Conservation (phyloP, 1,140 invertebrate genomes). For the Cecropterus lyciades region DNA sequence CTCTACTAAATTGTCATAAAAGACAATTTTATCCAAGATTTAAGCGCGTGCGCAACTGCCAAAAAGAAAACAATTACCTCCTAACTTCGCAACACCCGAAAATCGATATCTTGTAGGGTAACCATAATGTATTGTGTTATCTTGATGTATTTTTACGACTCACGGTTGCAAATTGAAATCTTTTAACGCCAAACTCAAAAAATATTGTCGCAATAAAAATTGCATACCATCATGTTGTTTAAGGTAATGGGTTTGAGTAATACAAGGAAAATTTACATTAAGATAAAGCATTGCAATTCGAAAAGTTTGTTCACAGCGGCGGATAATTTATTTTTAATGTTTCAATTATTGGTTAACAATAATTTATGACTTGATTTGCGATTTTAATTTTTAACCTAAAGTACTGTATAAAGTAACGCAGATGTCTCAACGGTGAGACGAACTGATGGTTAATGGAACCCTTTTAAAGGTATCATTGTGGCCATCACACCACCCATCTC, state of each 20-base stretch:
- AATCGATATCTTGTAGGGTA: conserved; percentile 53
- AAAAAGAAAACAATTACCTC: conserved; percentile 55
- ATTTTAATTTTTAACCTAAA: too few species aligned
- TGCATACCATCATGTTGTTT: too few species aligned
- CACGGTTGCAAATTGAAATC: conserved; percentile 24
- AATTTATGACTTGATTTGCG: too few species aligned
- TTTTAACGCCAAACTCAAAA: conserved; percentile 26
- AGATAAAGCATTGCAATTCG: too few species aligned
- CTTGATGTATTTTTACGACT: conserved; percentile 48
- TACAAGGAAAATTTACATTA: neutral
- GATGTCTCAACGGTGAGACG: neutral
- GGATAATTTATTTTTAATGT: too few species aligned
- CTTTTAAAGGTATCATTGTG: conserved; percentile 47
- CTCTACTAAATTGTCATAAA: conserved; percentile 51
- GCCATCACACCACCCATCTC: conserved; percentile 68
- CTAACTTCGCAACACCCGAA: conserved; percentile 63
- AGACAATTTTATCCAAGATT: conserved; percentile 51
- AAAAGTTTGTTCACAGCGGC: too few species aligned
- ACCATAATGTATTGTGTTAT: conserved; percentile 57
- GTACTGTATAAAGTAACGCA: neutral
- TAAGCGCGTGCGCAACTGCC: conserved; percentile 46
- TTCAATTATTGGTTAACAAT: too few species aligned
- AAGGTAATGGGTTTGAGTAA: neutral
- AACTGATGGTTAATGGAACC: conserved; percentile 31
- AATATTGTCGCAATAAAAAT: conserved; percentile 11